phyloP scores from a whole-genome alignment of 2,888 invertebrate genomes.

The Drosophila kokeensis region DNA sequence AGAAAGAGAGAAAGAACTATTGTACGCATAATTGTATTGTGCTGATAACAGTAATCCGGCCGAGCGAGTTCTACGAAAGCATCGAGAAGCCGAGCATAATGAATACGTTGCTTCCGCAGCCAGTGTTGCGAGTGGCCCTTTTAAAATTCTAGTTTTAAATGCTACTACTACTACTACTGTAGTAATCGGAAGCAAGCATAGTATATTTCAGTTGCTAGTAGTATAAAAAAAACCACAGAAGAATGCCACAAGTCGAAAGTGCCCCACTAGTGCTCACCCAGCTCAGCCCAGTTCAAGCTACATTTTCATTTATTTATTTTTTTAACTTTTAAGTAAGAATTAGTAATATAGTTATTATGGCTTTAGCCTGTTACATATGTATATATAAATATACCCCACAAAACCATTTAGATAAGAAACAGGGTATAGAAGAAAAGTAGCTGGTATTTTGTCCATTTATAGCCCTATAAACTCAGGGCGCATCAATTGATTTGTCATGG shows the following conservation, averaged over 20 bases:
- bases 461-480: slow-evolving; percentile 9
- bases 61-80: slow-evolving; percentile 21
- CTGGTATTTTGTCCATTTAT: slow-evolving; percentile 2
- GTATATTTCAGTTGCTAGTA: background rate
- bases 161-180: background rate
- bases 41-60: slow-evolving; percentile 54
- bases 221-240: background rate
- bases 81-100: slow-evolving; percentile 1
- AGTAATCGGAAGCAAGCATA: slow-evolving; percentile 21
- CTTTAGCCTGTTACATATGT: background rate
- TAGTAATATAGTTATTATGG: background rate
- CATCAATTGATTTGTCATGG: slow-evolving; percentile 46
- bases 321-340: background rate
- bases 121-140: slow-evolving; percentile 12
- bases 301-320: background rate
- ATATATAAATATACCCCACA: background rate
- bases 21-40: slow-evolving; percentile 21
- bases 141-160: background rate
- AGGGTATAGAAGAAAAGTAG: background rate
- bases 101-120: background rate
- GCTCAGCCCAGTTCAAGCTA: background rate
- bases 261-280: background rate
- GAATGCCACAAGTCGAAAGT: background rate
- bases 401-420: background rate
- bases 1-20: slow-evolving; percentile 7